phyloP scores from a whole-genome alignment of 30 jellyfish, hydroid and myxozoan genomes.

The Haliclystus octoradiatus region DNA sequence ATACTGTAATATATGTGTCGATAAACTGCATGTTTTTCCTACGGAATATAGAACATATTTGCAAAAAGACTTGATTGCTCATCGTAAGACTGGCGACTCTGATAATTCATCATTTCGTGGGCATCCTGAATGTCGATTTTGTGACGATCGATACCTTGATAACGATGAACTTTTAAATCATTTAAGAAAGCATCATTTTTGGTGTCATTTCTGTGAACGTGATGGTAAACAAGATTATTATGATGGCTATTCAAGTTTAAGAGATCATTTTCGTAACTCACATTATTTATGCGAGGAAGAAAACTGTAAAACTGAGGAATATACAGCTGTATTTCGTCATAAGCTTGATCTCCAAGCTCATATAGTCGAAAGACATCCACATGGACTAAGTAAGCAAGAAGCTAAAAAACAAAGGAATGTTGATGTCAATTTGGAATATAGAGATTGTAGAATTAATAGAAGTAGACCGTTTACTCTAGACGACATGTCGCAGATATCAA shows the following conservation, averaged over 20 bases:
- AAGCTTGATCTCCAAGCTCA: slow-evolving; percentile 89
- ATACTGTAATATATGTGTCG: slow-evolving; percentile 64
- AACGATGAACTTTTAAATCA: slow-evolving; percentile 67
- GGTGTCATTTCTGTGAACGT: slow-evolving; percentile 97
- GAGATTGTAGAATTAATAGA: slow-evolving; percentile 21
- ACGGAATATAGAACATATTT: slow-evolving; percentile 46
- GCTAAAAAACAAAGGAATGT: slow-evolving; percentile 76
- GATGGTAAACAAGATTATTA: slow-evolving; percentile 94
- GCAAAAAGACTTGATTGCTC: slow-evolving; percentile 52
- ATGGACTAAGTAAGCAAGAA: slow-evolving; percentile 51
- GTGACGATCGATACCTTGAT: slow-evolving; percentile 76
- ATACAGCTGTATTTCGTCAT: slow-evolving; percentile 73
- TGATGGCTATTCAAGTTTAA: slow-evolving; percentile 49
- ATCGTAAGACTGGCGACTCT: slow-evolving; percentile 71
- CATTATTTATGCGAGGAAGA: slow-evolving; percentile 82
- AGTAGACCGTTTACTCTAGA: slow-evolving; percentile 1
- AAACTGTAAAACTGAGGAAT: slow-evolving; percentile 69
- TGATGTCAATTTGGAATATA: slow-evolving; percentile 62
- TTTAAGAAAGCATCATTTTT: slow-evolving; percentile 80
- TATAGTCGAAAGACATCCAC: slow-evolving; percentile 62
- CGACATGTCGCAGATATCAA: not conserved
- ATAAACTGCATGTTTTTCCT: slow-evolving; percentile 66
- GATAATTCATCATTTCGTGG: slow-evolving; percentile 80
- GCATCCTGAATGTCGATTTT: slow-evolving; percentile 87
- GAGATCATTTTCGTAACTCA: slow-evolving; percentile 59